phyloP scores from a whole-genome alignment of 2,797 vertebrate species.

The Erpetoichthys calabaricus region DNA sequence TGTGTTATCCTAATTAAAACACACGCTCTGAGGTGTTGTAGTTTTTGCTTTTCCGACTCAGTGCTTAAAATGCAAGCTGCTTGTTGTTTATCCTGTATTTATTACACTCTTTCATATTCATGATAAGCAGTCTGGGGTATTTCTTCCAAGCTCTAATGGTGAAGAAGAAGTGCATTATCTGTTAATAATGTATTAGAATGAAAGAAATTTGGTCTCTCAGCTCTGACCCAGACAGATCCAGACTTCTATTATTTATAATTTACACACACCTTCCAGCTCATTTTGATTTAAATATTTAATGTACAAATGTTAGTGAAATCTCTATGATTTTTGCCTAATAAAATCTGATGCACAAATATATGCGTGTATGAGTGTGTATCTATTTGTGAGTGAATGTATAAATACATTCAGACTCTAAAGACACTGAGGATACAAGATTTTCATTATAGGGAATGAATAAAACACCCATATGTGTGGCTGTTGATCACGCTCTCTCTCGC shows the following conservation, averaged over 20 bases:
- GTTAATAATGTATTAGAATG: slow-evolving; percentile 99
- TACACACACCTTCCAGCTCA: slow-evolving; percentile 94
- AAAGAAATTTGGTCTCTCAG: slow-evolving; percentile 74
- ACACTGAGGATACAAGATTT: no score
- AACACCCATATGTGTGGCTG: no score
- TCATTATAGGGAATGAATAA: no score
- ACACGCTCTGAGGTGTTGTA: neutral
- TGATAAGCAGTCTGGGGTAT: slow-evolving; percentile 75
- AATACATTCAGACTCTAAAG: neutral
- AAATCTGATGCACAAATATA: slow-evolving; percentile 16
- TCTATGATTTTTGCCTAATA: slow-evolving; percentile 32
- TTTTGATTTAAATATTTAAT: slow-evolving; percentile 97
- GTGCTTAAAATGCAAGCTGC: slow-evolving; percentile 27
- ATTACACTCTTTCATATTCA: slow-evolving; percentile 58
- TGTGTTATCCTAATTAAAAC: slow-evolving; percentile 28
- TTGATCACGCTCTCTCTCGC: no score
- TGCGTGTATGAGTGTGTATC: slow-evolving; percentile 10
- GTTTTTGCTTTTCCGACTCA: slow-evolving; percentile 43
- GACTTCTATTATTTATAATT: slow-evolving; percentile 98
- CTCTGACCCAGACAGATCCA: slow-evolving; percentile 78
- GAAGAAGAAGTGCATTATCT: slow-evolving; percentile 91
- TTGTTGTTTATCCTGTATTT: slow-evolving; percentile 60
- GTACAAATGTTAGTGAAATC: slow-evolving; percentile 20
- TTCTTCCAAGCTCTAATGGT: slow-evolving; percentile 72
- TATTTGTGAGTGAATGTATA: slow-evolving; percentile 5